A percentile compares a stretch with the other conserved stretches of the same genome.
phyloP scores from a whole-genome alignment of 1,140 invertebrate genomes.

The Bombus affinis region DNA sequence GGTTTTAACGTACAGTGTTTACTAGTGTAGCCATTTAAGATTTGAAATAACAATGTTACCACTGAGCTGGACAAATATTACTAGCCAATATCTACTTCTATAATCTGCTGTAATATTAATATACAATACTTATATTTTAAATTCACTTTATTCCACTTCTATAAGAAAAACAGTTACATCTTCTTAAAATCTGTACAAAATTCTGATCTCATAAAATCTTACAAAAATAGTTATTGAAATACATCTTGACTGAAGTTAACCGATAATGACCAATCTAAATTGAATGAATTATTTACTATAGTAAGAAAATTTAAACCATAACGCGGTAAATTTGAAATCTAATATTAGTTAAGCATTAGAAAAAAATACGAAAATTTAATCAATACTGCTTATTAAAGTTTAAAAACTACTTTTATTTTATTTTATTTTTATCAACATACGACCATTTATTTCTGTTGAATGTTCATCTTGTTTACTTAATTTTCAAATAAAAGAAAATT shows the following conservation, averaged over 20 bases:
- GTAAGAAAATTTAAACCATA: neutral
- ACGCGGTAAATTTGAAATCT: neutral
- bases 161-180: neutral
- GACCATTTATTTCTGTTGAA: neutral
- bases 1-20: neutral
- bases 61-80: neutral
- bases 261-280: neutral
- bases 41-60: conserved; percentile 16
- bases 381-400: neutral
- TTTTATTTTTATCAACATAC: neutral
- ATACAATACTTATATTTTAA: neutral
- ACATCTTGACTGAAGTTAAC: neutral
- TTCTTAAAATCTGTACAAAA: neutral
- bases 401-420: neutral
- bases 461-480: neutral
- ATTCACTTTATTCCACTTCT: neutral
- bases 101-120: neutral
- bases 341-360: neutral
- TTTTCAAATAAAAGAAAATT: neutral
- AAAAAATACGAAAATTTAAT: neutral
- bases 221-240: neutral
- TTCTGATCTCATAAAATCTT: neutral
- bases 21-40: neutral
- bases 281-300: neutral
- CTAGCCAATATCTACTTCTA: neutral